Percentiles rank a stretch among this genome's conserved stretches.
Evolutionary conservation across 2,888 invertebrate species (phyloP).

Genomic region (Perdita meconis): DNA sequence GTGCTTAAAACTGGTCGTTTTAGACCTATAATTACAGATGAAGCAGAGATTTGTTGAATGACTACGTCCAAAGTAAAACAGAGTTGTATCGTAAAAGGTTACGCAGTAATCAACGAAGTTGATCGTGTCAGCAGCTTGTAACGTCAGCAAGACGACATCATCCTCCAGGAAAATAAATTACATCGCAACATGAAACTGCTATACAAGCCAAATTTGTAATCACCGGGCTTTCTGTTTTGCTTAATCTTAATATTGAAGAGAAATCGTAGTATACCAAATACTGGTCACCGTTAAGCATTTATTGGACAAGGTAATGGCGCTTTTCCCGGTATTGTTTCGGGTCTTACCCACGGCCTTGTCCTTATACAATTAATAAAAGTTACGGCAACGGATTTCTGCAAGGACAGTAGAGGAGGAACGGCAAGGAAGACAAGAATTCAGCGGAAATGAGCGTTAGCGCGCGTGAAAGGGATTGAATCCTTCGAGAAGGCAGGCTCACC

Average conservation of each 20-base stretch:
- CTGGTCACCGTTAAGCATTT: slow-evolving; percentile 65
- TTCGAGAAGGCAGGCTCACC: slow-evolving; percentile 66
- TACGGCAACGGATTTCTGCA: slow-evolving; percentile 11
- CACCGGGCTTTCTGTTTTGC: slow-evolving; percentile 55
- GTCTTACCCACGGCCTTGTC: slow-evolving; percentile 25
- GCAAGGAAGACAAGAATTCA: slow-evolving; percentile 30
- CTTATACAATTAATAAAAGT: slow-evolving; percentile 68
- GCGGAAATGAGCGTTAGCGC: slow-evolving; percentile 68
- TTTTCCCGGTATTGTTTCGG: slow-evolving; percentile 55
- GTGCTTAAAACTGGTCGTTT: neutral
- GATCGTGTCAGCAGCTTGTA: too few relatives aligned
- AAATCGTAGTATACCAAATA: slow-evolving; percentile 47
- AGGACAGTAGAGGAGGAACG: slow-evolving; percentile 19
- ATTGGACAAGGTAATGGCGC: slow-evolving; percentile 59
- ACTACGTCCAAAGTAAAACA: too few relatives aligned
- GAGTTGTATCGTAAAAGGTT: neutral
- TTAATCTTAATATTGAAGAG: slow-evolving; percentile 70
- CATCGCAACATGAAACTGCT: neutral
- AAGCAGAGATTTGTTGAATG: neutral
- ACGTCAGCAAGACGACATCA: neutral
- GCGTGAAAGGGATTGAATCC: slow-evolving; percentile 69
- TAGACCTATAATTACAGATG: too few relatives aligned
- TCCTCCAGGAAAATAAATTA: neutral
- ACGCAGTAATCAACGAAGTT: neutral
- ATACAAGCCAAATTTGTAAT: slow-evolving; percentile 29